These are phyloP conservation scores for Ceratotherium simum DNA, from an alignment of 2,113 vertebrate genomes.

Conservation along the genomic window DNA sequence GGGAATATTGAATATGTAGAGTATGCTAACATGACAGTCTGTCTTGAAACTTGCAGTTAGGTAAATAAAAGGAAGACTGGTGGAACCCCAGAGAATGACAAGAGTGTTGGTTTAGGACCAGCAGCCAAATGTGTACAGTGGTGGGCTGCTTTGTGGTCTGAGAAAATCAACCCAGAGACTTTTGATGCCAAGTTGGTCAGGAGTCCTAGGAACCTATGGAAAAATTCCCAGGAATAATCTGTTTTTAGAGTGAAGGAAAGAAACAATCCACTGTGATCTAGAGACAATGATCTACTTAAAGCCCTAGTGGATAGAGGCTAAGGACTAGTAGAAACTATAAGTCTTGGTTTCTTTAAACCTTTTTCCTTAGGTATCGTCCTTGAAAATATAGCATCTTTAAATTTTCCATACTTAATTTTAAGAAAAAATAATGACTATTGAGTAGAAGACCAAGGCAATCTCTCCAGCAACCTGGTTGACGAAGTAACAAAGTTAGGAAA, in stretches of 20 bases:
- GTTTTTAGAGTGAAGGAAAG: background rate
- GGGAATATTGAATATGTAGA: background rate
- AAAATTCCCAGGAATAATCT: background rate
- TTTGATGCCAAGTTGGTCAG: background rate
- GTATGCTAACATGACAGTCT: background rate
- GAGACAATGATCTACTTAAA: background rate
- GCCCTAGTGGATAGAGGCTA: background rate
- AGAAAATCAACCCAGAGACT: background rate
- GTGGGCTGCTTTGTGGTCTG: background rate
- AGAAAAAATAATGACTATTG: background rate
- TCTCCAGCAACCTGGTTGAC: background rate
- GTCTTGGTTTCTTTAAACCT: background rate
- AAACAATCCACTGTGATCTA: background rate
- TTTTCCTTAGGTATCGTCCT: background rate
- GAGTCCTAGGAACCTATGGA: background rate
- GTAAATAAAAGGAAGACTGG: background rate
- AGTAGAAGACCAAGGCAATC: background rate
- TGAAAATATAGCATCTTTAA: background rate
- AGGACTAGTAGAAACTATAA: background rate
- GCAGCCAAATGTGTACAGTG: background rate
- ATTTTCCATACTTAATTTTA: background rate
- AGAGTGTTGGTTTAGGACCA: background rate
- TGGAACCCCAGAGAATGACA: background rate
- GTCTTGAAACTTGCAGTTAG: background rate
- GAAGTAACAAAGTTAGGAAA: background rate